phyloP scores from a whole-genome alignment of 2,797 vertebrate species.

The Chiloscyllium punctatum region DNA sequence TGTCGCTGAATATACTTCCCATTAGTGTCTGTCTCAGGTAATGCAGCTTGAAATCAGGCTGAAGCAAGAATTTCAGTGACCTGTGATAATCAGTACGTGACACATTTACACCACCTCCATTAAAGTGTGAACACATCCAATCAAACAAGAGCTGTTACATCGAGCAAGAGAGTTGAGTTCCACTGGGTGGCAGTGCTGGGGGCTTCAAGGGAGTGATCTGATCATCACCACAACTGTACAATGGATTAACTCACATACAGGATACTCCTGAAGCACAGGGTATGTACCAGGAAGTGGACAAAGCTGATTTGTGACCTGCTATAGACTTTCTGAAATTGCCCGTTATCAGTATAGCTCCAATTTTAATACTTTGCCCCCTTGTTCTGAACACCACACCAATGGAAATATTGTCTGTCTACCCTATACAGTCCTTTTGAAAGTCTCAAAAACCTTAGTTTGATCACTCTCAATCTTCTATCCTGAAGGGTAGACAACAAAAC shows the following conservation, averaged over 20 bases:
- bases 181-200: background rate
- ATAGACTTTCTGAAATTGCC: background rate
- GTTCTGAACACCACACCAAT: background rate
- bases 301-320: background rate
- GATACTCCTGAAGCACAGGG: background rate
- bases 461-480: too few species aligned
- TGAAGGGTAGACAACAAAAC: too few species aligned
- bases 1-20: too few species aligned
- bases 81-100: background rate
- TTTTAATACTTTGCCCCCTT: background rate
- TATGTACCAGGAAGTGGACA: background rate
- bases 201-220: background rate
- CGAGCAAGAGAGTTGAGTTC: background rate
- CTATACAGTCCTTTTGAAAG: background rate
- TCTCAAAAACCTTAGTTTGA: too few species aligned
- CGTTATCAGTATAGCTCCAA: background rate
- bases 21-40: background rate
- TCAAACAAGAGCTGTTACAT: background rate
- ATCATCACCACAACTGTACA: background rate
- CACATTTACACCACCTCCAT: background rate
- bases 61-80: too few species aligned
- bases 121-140: background rate
- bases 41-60: background rate
- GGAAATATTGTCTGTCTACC: background rate
- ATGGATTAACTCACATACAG: too few species aligned